A percentile compares a stretch with the other conserved stretches of the same genome.
Evolutionary conservation across 2,888 invertebrate genomes (phyloP).

Genomic region (Scaptomyza parva): DNA sequence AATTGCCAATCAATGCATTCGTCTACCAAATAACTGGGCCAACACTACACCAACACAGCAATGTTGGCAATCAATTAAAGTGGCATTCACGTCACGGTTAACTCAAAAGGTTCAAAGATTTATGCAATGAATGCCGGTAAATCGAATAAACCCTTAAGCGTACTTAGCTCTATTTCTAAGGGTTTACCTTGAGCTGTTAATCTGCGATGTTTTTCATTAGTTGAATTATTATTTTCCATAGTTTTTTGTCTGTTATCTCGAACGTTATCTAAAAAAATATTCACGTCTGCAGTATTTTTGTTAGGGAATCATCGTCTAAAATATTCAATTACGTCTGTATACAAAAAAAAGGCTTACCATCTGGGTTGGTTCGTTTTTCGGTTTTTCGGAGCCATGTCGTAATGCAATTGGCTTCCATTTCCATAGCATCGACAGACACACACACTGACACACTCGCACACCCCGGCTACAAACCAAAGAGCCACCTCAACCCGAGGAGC

Average conservation of each 20-base stretch:
- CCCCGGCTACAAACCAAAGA: not conserved
- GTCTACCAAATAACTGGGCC: conserved; percentile 12
- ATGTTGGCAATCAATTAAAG: conserved; percentile 59
- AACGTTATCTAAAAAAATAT: no score
- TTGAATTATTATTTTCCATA: no score
- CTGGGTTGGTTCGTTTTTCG: conserved; percentile 35
- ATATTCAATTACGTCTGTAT: conserved; percentile 44
- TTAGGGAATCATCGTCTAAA: conserved; percentile 13
- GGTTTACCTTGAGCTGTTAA: no score
- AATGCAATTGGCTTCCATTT: conserved; percentile 56
- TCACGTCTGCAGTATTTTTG: not conserved
- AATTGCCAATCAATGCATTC: conserved; percentile 58
- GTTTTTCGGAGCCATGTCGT: conserved; percentile 37
- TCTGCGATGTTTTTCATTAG: no score
- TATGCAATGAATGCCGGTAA: not conserved
- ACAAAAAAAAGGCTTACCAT: conserved; percentile 23
- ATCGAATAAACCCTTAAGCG: not conserved
- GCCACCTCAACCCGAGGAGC: not conserved
- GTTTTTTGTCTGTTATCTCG: no score
- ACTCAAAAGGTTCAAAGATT: conserved; percentile 13
- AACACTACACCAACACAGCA: conserved; percentile 30
- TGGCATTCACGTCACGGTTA: conserved; percentile 9
- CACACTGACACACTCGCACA: not conserved
- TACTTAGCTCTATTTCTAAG: not conserved
- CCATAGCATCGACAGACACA: conserved; percentile 17